phyloP scores from a whole-genome alignment of 2,888 invertebrate species.

The Melieria crassipennis region DNA sequence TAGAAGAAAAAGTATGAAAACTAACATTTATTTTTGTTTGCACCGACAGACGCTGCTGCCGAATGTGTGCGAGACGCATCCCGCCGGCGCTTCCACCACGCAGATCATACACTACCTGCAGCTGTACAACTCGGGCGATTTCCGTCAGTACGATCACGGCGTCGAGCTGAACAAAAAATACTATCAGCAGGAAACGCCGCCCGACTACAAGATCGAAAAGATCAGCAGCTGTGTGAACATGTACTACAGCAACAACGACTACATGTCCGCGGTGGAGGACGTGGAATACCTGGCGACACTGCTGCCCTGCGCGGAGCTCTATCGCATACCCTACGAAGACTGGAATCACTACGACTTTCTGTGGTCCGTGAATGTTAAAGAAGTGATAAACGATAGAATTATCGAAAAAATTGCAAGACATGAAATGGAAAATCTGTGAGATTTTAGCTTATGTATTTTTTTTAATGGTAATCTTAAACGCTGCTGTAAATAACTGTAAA shows the following conservation, averaged over 20 bases:
- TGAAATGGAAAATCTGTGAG: slow-evolving; percentile 40
- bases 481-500: not conserved
- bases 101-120: slow-evolving; percentile 80
- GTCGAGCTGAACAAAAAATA: slow-evolving; percentile 66
- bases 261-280: slow-evolving; percentile 69
- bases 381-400: slow-evolving; percentile 69
- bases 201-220: slow-evolving; percentile 70
- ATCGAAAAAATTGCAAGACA: slow-evolving; percentile 53
- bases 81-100: slow-evolving; percentile 75
- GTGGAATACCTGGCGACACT: slow-evolving; percentile 65
- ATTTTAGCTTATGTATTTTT: not conserved
- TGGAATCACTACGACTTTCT: slow-evolving; percentile 79
- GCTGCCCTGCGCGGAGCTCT: slow-evolving; percentile 68
- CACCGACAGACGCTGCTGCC: slow-evolving; percentile 73
- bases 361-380: slow-evolving; percentile 72
- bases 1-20: not conserved
- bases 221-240: slow-evolving; percentile 72
- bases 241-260: slow-evolving; percentile 75
- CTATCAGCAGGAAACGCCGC: slow-evolving; percentile 70
- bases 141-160: slow-evolving; percentile 71
- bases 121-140: slow-evolving; percentile 67
- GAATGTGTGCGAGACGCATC: slow-evolving; percentile 73
- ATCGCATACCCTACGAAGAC: slow-evolving; percentile 66
- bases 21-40: slow-evolving; percentile 42
- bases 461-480: slow-evolving; percentile 4